Evolutionary conservation across 2,113 vertebrate genomes (phyloP).

Genomic region (Ophiodon elongatus): DNA sequence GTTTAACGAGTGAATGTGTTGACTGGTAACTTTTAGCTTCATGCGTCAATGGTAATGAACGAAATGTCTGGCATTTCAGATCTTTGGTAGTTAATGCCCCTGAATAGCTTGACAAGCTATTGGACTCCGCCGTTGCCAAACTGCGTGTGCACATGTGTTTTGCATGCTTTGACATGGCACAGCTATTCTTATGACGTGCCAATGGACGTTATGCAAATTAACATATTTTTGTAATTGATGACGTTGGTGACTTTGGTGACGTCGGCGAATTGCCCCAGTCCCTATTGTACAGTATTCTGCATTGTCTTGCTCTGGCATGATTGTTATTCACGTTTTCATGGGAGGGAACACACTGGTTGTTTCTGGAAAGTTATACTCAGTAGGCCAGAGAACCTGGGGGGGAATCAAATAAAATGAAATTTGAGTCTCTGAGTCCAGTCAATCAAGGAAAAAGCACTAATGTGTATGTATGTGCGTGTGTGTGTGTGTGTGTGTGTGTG

Average conservation of each 20-base stretch:
- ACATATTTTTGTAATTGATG: neutral
- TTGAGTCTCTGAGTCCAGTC: slow-evolving; percentile 22
- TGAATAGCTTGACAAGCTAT: no score
- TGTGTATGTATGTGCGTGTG: neutral
- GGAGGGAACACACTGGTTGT: neutral
- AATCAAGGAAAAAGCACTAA: slow-evolving; percentile 5
- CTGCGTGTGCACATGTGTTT: neutral
- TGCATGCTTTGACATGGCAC: neutral
- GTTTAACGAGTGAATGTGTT: no score
- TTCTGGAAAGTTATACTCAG: neutral
- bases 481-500: neutral
- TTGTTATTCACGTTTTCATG: neutral
- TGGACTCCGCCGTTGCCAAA: no score
- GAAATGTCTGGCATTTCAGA: neutral
- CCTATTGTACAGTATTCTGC: neutral
- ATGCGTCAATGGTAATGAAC: neutral
- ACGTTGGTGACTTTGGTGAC: neutral
- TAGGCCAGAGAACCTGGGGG: slow-evolving; percentile 4
- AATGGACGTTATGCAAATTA: neutral
- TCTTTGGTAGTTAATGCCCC: no score
- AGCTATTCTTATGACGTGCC: neutral
- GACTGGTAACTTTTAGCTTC: neutral
- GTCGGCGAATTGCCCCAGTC: neutral
- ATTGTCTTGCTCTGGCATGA: neutral
- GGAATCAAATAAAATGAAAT: slow-evolving; percentile 27